Evolutionary conservation across 2,888 invertebrate species (phyloP).

Genomic region (Latheticus oryzae): DNA sequence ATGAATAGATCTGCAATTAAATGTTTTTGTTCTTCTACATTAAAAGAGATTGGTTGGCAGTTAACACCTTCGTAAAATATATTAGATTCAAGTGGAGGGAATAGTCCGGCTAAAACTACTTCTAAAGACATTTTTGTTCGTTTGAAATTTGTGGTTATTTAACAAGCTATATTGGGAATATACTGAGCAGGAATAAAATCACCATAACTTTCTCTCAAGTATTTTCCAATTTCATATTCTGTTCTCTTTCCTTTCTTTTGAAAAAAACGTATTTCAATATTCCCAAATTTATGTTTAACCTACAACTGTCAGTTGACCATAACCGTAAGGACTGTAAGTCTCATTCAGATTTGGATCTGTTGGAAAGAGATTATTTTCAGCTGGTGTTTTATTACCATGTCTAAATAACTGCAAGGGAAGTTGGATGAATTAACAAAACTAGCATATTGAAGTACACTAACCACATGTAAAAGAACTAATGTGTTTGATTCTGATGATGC

Average conservation of each 20-base stretch:
- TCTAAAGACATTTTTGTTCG: slow-evolving; percentile 80
- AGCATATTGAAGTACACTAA: too few species aligned
- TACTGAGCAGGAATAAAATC: slow-evolving; percentile 71
- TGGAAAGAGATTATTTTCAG: slow-evolving; percentile 52
- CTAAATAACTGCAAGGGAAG: slow-evolving; percentile 69
- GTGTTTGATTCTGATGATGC: slow-evolving; percentile 9
- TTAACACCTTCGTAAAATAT: slow-evolving; percentile 68
- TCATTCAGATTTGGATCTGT: slow-evolving; percentile 67
- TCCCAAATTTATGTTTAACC: slow-evolving; percentile 37
- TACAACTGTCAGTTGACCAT: slow-evolving; percentile 69
- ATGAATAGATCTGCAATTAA: slow-evolving; percentile 40
- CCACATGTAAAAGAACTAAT: slow-evolving; percentile 26
- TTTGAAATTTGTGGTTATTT: slow-evolving; percentile 77
- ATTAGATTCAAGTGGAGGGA: slow-evolving; percentile 68
- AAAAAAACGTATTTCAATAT: too few species aligned
- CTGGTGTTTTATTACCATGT: slow-evolving; percentile 62
- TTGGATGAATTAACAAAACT: neutral
- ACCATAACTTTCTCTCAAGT: slow-evolving; percentile 71
- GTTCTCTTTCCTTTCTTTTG: slow-evolving; percentile 54
- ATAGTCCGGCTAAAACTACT: slow-evolving; percentile 76
- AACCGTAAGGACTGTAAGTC: slow-evolving; percentile 68
- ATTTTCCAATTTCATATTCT: slow-evolving; percentile 72
- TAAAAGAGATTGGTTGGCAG: slow-evolving; percentile 57
- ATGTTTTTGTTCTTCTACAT: slow-evolving; percentile 45
- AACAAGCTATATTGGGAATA: slow-evolving; percentile 68